Evolutionary conservation across 2,888 invertebrate species (phyloP).

Genomic region (Litoditis marina): DNA sequence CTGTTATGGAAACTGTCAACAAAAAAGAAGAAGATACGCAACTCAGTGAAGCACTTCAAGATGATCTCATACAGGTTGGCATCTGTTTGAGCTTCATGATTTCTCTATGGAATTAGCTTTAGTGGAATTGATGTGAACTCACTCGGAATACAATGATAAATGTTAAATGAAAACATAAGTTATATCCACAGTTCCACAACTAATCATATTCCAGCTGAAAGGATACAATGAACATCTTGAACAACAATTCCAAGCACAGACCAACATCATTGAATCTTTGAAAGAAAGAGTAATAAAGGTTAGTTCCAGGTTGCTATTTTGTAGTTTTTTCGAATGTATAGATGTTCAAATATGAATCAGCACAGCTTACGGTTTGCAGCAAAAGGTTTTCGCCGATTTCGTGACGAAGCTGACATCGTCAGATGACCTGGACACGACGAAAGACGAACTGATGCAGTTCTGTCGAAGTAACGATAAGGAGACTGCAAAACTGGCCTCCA

Average conservation of each 20-base stretch:
- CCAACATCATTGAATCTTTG: conserved; percentile 53
- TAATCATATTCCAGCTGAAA: conserved; percentile 16
- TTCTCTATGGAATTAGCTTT: too few relatives aligned
- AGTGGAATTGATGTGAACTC: too few relatives aligned
- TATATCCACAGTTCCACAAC: background rate
- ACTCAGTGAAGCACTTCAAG: conserved; percentile 24
- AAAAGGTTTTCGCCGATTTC: conserved; percentile 10
- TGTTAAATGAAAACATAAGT: background rate
- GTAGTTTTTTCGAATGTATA: background rate
- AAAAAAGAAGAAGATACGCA: conserved; percentile 28
- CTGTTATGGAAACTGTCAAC: conserved; percentile 31
- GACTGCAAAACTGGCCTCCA: conserved; percentile 29
- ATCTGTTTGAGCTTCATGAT: too few relatives aligned
- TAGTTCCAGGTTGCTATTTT: too few relatives aligned
- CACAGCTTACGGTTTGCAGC: too few relatives aligned
- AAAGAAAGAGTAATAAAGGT: conserved; percentile 51
- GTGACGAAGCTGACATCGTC: conserved; percentile 31
- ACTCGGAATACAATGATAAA: background rate
- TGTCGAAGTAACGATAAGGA: conserved; percentile 32
- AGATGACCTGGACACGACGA: conserved; percentile 25
- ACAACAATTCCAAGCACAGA: conserved; percentile 49
- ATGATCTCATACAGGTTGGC: conserved; percentile 29
- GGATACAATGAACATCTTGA: conserved; percentile 46
- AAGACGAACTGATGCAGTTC: conserved; percentile 27
- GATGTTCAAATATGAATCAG: too few relatives aligned